Conservation (phyloP, 64 coral and sea anemone species). For the Actinia tenebrosa region DNA sequence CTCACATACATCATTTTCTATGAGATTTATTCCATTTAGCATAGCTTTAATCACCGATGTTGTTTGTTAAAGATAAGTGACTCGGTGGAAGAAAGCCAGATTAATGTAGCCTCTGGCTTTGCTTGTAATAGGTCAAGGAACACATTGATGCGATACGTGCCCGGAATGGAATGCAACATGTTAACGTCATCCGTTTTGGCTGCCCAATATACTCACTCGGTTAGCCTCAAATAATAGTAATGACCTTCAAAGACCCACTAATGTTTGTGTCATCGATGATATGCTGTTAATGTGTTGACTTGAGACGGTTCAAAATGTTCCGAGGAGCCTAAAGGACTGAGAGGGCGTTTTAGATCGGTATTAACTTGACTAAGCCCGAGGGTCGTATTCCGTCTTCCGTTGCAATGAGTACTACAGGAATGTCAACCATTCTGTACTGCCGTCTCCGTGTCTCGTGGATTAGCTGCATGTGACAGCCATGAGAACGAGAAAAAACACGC, state of each 20-base stretch:
- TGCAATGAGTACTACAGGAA: neutral
- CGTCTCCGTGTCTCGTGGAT: constrained; percentile 9
- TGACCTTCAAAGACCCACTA: neutral
- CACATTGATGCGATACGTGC: neutral
- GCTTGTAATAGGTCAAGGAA: constrained; percentile 3
- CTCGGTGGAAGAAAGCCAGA: constrained; percentile 2
- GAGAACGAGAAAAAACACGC: neutral
- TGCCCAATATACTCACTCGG: neutral
- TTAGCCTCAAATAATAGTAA: constrained; percentile 7
- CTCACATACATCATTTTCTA: neutral
- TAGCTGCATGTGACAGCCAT: neutral
- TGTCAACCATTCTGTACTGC: neutral
- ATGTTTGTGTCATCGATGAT: constrained; percentile 17
- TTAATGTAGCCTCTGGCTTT: neutral
- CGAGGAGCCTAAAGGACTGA: constrained; percentile 21
- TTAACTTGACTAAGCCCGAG: neutral
- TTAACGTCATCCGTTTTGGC: constrained; percentile 2
- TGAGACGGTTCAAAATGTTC: constrained; percentile 20
- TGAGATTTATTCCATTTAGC: neutral
- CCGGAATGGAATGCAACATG: neutral
- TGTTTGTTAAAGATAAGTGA: neutral
- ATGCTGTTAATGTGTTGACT: constrained; percentile 18
- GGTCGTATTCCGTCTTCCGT: constrained; percentile 11
- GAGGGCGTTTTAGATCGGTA: constrained; percentile 16
- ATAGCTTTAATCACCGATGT: constrained; percentile 1